phyloP scores from a whole-genome alignment of 2,888 invertebrate genomes.

The Conus canariensis region DNA sequence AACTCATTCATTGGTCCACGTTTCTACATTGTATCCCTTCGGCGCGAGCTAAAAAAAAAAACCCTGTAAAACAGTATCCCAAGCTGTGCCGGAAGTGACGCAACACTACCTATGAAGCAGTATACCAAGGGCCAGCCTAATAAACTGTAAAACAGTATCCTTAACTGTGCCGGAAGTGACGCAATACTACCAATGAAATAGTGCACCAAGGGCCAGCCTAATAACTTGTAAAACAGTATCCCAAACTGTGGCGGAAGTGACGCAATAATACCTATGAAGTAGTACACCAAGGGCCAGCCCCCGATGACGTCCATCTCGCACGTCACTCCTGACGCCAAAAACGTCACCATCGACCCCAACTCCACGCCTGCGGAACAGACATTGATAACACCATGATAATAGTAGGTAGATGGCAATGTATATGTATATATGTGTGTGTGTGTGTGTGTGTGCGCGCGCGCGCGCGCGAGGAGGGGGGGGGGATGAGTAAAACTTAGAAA shows the following conservation, averaged over 20 bases:
- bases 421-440: background rate
- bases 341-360: constrained; percentile 87
- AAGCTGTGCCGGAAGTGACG: background rate
- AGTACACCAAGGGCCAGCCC: constrained; percentile 84
- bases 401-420: background rate
- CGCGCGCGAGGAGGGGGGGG: background rate
- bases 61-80: no score
- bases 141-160: no score
- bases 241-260: background rate
- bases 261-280: constrained; percentile 79
- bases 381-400: background rate
- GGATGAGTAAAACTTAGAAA: no score
- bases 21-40: no score
- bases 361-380: constrained; percentile 83
- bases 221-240: no score
- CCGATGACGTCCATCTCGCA: constrained; percentile 81
- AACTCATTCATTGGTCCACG: no score
- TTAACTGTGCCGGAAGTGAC: background rate
- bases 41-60: no score
- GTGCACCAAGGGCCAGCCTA: constrained; percentile 83
- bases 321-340: constrained; percentile 81
- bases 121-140: constrained; percentile 83
- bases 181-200: constrained; percentile 80
- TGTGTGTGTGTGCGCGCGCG: background rate
- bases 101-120: constrained; percentile 80